These are phyloP conservation scores for Montifringilla adamsi DNA, from an alignment of 2,113 vertebrate genomes.

Conservation along the genomic window DNA sequence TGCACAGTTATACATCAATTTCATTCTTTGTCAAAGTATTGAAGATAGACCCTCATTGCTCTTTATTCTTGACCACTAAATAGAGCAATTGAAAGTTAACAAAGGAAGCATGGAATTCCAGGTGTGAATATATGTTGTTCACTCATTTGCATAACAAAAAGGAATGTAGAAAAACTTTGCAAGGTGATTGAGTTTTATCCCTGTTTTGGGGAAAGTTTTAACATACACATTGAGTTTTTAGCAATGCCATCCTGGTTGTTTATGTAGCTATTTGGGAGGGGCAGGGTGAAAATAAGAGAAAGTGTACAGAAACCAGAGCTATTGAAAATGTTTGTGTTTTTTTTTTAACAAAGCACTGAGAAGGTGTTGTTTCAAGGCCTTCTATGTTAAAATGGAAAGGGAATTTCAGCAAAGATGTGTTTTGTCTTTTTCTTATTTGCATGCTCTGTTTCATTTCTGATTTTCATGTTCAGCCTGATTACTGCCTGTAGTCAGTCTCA, in stretches of 20 bases:
- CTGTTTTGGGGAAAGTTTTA: neutral
- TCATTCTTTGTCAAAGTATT: neutral
- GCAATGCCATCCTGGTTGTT: neutral
- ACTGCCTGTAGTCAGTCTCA: neutral
- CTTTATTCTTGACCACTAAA: slow-evolving; percentile 5
- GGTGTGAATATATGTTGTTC: neutral
- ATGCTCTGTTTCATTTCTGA: neutral
- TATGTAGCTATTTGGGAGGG: neutral
- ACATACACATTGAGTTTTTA: neutral
- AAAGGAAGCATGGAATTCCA: neutral
- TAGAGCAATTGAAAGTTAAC: neutral
- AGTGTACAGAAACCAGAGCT: neutral
- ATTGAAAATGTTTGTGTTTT: neutral
- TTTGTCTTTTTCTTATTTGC: neutral
- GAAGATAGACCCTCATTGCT: neutral
- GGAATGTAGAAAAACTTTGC: neutral
- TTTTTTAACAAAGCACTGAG: neutral
- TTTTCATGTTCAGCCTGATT: neutral
- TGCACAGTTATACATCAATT: slow-evolving; percentile 29
- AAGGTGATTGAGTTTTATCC: neutral
- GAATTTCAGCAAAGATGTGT: neutral
- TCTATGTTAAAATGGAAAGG: neutral
- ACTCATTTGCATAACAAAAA: neutral
- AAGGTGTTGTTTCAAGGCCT: neutral
- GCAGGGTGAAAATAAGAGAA: neutral